These are phyloP conservation scores for Emys orbicularis DNA, from an alignment of 2,797 vertebrate species.

Conservation along the genomic window DNA sequence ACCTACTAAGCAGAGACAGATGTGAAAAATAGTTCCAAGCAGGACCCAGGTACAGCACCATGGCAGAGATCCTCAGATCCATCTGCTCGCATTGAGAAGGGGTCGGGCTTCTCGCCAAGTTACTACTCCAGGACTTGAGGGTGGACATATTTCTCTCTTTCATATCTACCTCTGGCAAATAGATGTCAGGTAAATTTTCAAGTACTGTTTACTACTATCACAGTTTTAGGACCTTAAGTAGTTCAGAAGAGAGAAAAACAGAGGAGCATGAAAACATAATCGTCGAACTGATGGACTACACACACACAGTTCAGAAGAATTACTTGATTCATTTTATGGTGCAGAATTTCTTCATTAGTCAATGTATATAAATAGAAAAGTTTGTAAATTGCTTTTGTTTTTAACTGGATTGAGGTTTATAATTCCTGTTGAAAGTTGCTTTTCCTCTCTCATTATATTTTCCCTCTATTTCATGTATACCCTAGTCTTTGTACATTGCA, in stretches of 20 bases:
- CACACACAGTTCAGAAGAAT: too few relatives aligned
- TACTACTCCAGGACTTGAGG: neutral
- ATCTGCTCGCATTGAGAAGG: neutral
- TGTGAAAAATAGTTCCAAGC: neutral
- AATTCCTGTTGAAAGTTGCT: neutral
- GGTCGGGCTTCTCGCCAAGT: neutral
- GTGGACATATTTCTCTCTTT: neutral
- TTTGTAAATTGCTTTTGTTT: constrained; percentile 18
- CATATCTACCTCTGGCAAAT: neutral
- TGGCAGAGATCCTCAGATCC: neutral
- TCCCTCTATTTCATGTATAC: neutral
- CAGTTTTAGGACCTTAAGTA: neutral
- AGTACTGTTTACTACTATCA: neutral
- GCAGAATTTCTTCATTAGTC: neutral
- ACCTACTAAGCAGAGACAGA: neutral
- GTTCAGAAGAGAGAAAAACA: neutral
- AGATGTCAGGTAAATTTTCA: neutral
- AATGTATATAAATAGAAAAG: neutral
- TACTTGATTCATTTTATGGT: neutral
- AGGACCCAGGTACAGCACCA: neutral
- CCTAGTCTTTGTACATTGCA: neutral
- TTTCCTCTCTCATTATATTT: neutral
- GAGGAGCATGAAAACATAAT: too few relatives aligned
- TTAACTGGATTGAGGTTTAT: constrained; percentile 13
- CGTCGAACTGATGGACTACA: too few relatives aligned